Evolutionary conservation across 2,797 vertebrate genomes (phyloP).

Genomic region (Ispidina lecontei): DNA sequence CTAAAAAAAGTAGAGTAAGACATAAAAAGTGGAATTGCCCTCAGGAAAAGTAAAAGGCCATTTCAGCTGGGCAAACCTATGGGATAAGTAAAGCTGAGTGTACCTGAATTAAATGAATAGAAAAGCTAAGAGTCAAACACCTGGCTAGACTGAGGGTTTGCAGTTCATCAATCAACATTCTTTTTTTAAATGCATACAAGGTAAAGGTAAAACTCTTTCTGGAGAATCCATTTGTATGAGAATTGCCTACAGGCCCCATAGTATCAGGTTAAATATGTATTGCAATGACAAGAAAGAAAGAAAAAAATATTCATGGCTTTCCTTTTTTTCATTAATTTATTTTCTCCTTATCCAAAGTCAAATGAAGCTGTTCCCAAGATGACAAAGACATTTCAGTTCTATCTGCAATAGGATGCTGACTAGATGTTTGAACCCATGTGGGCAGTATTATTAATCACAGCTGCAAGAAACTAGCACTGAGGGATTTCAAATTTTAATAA

Average conservation of each 20-base stretch:
- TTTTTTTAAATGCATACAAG: background rate
- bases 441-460: background rate
- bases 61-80: background rate
- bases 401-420: background rate
- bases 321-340: background rate
- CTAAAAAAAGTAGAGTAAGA: background rate
- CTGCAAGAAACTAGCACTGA: background rate
- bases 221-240: background rate
- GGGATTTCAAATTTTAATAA: background rate
- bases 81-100: background rate
- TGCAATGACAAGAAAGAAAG: background rate
- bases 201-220: background rate
- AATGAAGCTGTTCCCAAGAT: background rate
- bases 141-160: background rate
- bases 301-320: background rate
- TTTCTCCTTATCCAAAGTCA: background rate
- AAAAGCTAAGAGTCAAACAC: background rate
- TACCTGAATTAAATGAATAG: background rate
- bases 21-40: accelerated
- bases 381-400: background rate
- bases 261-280: background rate
- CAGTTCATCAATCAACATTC: background rate
- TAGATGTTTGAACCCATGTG: background rate
- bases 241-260: background rate
- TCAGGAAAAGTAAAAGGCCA: background rate